A percentile compares a stretch with the other conserved stretches of the same genome.
These are phyloP conservation scores for Ciconia boyciana DNA, from an alignment of 2,113 vertebrate genomes.

Conservation along the genomic window DNA sequence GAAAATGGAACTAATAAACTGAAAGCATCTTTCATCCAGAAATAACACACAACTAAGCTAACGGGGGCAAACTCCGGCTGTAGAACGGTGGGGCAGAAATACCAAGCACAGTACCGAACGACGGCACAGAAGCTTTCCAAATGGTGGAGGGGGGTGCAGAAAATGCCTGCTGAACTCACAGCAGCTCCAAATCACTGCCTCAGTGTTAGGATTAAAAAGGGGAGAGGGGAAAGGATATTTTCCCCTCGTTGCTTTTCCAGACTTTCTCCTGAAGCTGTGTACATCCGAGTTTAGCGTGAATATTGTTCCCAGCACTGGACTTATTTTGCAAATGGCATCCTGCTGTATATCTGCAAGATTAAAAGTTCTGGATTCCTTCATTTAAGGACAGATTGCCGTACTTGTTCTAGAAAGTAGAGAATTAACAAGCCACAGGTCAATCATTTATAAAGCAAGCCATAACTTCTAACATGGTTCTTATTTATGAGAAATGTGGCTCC, in stretches of 20 bases:
- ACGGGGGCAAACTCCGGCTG: not conserved
- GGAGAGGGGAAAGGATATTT: not conserved
- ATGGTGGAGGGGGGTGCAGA: fast-evolving
- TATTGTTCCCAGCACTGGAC: not conserved
- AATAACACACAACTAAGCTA: not conserved
- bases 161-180: too few relatives aligned
- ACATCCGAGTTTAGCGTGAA: not conserved
- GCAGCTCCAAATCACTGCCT: too few relatives aligned
- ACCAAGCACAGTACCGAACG: too few relatives aligned
- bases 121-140: not conserved
- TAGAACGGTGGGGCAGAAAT: not conserved
- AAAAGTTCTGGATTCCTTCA: too few relatives aligned
- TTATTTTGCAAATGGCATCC: not conserved
- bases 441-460: not conserved
- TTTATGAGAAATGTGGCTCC: not conserved
- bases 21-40: not conserved
- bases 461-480: not conserved
- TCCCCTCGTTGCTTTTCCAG: not conserved
- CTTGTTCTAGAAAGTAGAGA: not conserved
- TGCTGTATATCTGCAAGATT: too few relatives aligned
- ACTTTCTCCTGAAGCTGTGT: not conserved
- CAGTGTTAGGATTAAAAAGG: not conserved
- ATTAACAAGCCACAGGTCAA: not conserved
- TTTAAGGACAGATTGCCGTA: not conserved
- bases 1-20: not conserved